Conservation (phyloP, 2,888 invertebrate species). For the Disparrhopalites patrizii region DNA sequence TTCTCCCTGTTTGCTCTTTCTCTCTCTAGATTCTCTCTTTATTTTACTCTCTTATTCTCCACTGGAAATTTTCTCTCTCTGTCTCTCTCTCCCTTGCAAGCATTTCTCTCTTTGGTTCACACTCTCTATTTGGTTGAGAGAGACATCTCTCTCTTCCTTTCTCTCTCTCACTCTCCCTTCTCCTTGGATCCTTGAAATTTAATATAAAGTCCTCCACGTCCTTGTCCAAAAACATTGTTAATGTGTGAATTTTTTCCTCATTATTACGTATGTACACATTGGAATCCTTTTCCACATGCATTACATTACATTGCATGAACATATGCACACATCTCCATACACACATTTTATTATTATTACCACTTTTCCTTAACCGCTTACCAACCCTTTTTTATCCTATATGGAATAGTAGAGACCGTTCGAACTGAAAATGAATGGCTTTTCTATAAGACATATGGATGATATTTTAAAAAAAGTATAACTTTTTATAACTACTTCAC, state of each 20-base stretch:
- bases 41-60: no score
- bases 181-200: constrained; percentile 15
- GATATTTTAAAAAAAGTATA: no score
- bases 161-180: no score
- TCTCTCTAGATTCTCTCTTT: no score
- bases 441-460: no score
- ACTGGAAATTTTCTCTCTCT: no score
- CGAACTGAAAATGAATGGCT: neutral
- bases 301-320: neutral
- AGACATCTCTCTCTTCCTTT: no score
- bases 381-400: neutral
- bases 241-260: constrained; percentile 16
- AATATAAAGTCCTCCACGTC: constrained; percentile 7
- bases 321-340: neutral
- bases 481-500: no score
- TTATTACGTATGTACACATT: constrained; percentile 1
- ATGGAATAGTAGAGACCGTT: neutral
- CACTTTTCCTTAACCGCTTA: neutral
- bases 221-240: constrained; percentile 16
- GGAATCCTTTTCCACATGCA: neutral
- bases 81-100: no score
- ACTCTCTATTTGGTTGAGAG: no score
- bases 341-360: neutral
- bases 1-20: no score
- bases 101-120: no score